phyloP scores from a whole-genome alignment of 2,797 vertebrate genomes.

The Poeciliopsis gracilis region DNA sequence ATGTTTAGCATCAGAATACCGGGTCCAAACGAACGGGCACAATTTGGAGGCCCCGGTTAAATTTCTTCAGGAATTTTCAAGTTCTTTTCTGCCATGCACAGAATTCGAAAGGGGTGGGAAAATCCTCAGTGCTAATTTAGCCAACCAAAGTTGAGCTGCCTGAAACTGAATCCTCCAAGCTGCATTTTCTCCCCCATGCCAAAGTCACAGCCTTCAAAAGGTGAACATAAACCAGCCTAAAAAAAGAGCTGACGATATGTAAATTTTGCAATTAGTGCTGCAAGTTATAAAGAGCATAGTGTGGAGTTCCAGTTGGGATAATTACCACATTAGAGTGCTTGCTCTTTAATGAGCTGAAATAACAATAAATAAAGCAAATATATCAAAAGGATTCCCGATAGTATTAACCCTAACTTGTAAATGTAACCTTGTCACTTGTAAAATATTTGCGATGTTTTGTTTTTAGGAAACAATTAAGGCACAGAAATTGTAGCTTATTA shows the following conservation, averaged over 20 bases:
- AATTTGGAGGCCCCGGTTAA: no score
- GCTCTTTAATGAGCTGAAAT: not conserved
- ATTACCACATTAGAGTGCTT: not conserved
- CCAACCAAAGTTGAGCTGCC: not conserved
- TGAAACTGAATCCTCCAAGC: not conserved
- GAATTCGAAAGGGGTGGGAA: not conserved
- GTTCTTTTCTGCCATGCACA: not conserved
- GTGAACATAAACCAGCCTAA: not conserved
- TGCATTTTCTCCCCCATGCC: not conserved
- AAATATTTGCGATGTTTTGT: constrained; percentile 2
- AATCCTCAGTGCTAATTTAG: not conserved
- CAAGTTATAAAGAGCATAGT: not conserved
- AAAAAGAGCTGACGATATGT: not conserved
- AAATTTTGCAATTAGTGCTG: not conserved
- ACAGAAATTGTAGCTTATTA: not conserved
- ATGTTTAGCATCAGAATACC: no score
- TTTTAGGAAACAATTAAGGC: constrained; percentile 3
- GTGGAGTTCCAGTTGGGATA: not conserved
- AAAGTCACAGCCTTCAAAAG: not conserved
- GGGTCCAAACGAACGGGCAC: no score
- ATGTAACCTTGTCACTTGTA: constrained; percentile 16
- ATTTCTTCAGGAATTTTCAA: no score
- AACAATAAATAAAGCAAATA: not conserved
- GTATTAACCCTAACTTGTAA: not conserved
- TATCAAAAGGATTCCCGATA: not conserved